phyloP scores from a whole-genome alignment of 2,888 invertebrate species.

The Drosophila cracens region DNA sequence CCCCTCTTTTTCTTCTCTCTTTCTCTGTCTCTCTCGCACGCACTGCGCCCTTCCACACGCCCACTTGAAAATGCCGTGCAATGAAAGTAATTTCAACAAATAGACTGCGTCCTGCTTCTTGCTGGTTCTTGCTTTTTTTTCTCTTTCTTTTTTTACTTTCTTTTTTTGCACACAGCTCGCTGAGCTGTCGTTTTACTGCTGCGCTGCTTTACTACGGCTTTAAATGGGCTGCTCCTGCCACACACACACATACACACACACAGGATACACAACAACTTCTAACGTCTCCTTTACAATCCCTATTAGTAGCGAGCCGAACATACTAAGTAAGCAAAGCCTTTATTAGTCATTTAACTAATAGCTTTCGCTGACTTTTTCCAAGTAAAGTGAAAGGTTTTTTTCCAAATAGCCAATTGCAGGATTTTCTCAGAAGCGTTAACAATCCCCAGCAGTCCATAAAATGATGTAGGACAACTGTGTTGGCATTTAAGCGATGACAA shows the following conservation, averaged over 20 bases:
- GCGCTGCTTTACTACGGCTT: constrained; percentile 9
- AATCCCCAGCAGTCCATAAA: background rate
- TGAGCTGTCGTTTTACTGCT: constrained; percentile 21
- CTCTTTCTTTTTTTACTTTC: constrained; percentile 15
- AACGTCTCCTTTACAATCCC: constrained; percentile 10
- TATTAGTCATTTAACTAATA: constrained; percentile 9
- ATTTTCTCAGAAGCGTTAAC: background rate
- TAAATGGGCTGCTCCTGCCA: constrained; percentile 5
- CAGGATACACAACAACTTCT: constrained; percentile 3
- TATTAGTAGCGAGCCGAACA: background rate
- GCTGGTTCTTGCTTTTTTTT: constrained; percentile 29
- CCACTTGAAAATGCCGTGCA: constrained; percentile 69
- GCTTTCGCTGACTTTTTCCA: background rate
- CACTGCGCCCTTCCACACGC: constrained; percentile 17
- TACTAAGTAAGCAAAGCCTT: background rate
- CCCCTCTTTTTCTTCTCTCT: background rate
- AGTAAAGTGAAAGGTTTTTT: background rate
- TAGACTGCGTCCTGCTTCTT: constrained; percentile 60
- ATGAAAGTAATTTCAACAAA: constrained; percentile 80
- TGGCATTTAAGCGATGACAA: background rate
- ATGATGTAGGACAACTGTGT: background rate
- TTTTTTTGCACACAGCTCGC: constrained; percentile 25
- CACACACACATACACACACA: constrained; percentile 24
- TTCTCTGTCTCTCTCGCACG: constrained; percentile 12
- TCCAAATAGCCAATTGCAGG: background rate